A percentile compares a stretch with the other conserved stretches of the same genome.
Evolutionary conservation across 2,888 invertebrate species (phyloP).

Genomic region (Leptogaster cylindrica): DNA sequence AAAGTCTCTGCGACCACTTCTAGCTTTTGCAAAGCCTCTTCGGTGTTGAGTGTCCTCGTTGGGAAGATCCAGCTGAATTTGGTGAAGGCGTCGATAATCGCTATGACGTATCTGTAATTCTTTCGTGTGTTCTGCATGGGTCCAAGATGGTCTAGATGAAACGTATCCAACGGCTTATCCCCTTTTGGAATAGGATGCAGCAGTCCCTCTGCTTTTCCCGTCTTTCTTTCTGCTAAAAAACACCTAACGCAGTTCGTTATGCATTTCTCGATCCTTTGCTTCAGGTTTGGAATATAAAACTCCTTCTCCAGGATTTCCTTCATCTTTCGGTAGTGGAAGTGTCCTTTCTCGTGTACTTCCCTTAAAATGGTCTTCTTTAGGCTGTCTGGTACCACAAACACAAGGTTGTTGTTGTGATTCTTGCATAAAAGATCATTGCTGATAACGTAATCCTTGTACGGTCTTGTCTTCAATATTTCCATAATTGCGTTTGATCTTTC

Average conservation of each 20-base stretch:
- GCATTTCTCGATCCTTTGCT: slow-evolving; percentile 1
- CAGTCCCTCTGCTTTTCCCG: slow-evolving; percentile 54
- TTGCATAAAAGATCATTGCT: slow-evolving; percentile 6
- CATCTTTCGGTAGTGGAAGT: background rate
- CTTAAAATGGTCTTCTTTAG: slow-evolving; percentile 22
- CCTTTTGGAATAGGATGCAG: slow-evolving; percentile 54
- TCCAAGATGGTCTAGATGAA: slow-evolving; percentile 56
- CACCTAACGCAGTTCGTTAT: slow-evolving; percentile 35
- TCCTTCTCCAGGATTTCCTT: background rate
- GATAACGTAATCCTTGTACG: slow-evolving; percentile 6
- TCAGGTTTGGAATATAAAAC: background rate
- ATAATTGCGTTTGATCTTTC: background rate
- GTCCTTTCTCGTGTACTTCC: background rate
- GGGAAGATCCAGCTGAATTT: slow-evolving; percentile 50
- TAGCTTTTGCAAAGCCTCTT: slow-evolving; percentile 45
- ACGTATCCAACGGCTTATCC: slow-evolving; percentile 52
- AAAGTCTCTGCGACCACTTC: slow-evolving; percentile 43
- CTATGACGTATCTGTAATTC: slow-evolving; percentile 53
- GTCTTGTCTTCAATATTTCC: background rate
- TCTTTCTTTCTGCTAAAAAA: slow-evolving; percentile 48
- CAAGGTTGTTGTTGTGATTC: background rate
- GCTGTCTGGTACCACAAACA: slow-evolving; percentile 40
- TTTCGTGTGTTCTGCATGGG: slow-evolving; percentile 50
- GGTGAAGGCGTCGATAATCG: slow-evolving; percentile 54
- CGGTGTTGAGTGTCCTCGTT: slow-evolving; percentile 39